Conservation (phyloP, 1,140 invertebrate species). For the Brachionus manjavacas region DNA sequence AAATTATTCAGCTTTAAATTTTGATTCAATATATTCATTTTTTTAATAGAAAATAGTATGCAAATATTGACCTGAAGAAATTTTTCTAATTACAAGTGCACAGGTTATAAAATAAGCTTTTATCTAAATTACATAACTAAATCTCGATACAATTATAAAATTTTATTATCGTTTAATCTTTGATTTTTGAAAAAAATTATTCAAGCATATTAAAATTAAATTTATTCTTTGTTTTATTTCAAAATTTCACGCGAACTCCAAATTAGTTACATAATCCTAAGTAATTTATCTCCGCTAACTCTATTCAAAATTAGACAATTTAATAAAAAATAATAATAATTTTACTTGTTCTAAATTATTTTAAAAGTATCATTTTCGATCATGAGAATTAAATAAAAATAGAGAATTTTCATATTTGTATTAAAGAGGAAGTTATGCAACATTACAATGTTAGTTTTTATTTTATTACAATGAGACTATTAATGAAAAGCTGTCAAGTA, state of each 20-base stretch:
- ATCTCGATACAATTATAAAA: not conserved
- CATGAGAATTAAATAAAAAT: constrained; percentile 5
- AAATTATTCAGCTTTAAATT: no score
- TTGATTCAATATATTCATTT: no score
- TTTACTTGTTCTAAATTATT: not conserved
- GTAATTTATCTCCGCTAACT: not conserved
- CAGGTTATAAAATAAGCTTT: not conserved
- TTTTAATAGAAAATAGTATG: not conserved
- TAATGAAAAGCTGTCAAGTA: not conserved
- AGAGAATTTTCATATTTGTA: not conserved
- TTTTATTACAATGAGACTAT: not conserved
- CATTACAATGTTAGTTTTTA: constrained; percentile 2
- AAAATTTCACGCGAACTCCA: not conserved
- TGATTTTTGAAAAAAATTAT: not conserved
- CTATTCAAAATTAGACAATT: not conserved
- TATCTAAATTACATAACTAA: not conserved
- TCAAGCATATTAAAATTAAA: not conserved
- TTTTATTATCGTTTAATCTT: not conserved
- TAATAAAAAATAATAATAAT: not conserved
- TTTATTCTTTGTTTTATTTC: not conserved
- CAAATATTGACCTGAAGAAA: not conserved
- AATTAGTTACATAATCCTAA: not conserved
- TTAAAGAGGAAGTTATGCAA: not conserved
- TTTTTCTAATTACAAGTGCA: not conserved
- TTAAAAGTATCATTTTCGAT: not conserved